Percentiles rank a stretch among this genome's conserved stretches.
phyloP scores from a whole-genome alignment of 2,113 vertebrate genomes.

The Rhinichthys klamathensis region DNA sequence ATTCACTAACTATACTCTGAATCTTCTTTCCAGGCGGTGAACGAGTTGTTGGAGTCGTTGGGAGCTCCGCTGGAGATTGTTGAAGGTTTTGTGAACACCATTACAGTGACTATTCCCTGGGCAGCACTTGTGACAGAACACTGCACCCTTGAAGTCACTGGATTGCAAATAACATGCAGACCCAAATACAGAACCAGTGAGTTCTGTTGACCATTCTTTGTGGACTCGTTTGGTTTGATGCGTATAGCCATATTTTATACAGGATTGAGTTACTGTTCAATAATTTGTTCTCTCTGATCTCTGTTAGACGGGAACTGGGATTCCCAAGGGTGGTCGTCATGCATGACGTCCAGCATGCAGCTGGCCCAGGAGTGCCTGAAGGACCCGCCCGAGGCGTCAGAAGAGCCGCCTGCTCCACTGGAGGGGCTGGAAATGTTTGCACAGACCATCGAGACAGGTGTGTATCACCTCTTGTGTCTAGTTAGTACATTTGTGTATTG shows the following conservation, averaged over 20 bases:
- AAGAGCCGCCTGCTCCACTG: constrained; percentile 85
- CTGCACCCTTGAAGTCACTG: constrained; percentile 86
- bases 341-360: constrained; percentile 93
- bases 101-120: constrained; percentile 89
- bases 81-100: constrained; percentile 87
- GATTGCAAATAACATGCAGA: constrained; percentile 87
- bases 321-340: constrained; percentile 87
- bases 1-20: background rate
- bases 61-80: constrained; percentile 87
- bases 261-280: background rate
- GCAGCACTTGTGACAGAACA: constrained; percentile 89
- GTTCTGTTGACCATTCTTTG: constrained; percentile 44
- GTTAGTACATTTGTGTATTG: background rate
- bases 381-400: constrained; percentile 84
- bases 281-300: constrained; percentile 25
- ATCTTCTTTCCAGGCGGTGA: constrained; percentile 79
- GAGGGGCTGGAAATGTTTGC: constrained; percentile 96
- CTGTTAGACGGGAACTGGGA: constrained; percentile 76
- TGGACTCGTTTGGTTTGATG: background rate
- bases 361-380: constrained; percentile 92
- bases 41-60: constrained; percentile 85
- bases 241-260: background rate
- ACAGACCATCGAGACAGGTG: constrained; percentile 90
- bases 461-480: background rate
- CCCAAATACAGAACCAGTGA: constrained; percentile 86